phyloP scores from a whole-genome alignment of 2,888 invertebrate genomes.

The Agriopis aurantiaria region DNA sequence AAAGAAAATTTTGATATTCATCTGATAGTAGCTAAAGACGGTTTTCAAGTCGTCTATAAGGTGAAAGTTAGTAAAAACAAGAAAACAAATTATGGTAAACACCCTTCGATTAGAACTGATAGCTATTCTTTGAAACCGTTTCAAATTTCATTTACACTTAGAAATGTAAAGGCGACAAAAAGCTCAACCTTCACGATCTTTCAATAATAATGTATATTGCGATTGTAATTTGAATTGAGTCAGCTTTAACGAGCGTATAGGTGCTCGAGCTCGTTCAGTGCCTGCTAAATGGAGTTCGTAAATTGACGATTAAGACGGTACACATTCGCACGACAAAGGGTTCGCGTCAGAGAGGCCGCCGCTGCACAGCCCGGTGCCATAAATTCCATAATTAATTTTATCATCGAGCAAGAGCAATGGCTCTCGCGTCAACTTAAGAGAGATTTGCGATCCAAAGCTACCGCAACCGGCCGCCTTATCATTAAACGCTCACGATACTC shows the following conservation, averaged over 20 bases:
- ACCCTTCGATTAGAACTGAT: constrained; percentile 15
- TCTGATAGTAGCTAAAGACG: too few species aligned
- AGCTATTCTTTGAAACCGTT: constrained; percentile 28
- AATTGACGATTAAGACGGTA: constrained; percentile 77
- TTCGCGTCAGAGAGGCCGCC: constrained; percentile 58
- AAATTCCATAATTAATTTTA: constrained; percentile 83
- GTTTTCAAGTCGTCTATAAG: too few species aligned
- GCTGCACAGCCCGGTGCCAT: constrained; percentile 60
- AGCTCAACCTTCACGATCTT: constrained; percentile 45
- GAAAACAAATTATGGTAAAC: too few species aligned
- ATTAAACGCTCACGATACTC: constrained; percentile 76
- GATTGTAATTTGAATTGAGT: constrained; percentile 65
- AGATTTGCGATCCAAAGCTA: constrained; percentile 79
- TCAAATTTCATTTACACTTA: constrained; percentile 29
- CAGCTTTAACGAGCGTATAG: constrained; percentile 63
- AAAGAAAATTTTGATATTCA: too few species aligned
- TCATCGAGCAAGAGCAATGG: constrained; percentile 72
- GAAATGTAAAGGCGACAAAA: constrained; percentile 49
- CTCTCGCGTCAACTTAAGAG: constrained; percentile 77
- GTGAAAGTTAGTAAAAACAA: too few species aligned
- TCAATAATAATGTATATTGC: constrained; percentile 61
- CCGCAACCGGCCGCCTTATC: constrained; percentile 73
- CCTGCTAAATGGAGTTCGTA: constrained; percentile 69
- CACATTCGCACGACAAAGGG: constrained; percentile 71
- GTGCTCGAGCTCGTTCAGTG: constrained; percentile 54